A percentile compares a stretch with the other conserved stretches of the same genome.
These are phyloP conservation scores for Ivindomyrus marchei DNA, from an alignment of 2,113 vertebrate species.

Conservation along the genomic window DNA sequence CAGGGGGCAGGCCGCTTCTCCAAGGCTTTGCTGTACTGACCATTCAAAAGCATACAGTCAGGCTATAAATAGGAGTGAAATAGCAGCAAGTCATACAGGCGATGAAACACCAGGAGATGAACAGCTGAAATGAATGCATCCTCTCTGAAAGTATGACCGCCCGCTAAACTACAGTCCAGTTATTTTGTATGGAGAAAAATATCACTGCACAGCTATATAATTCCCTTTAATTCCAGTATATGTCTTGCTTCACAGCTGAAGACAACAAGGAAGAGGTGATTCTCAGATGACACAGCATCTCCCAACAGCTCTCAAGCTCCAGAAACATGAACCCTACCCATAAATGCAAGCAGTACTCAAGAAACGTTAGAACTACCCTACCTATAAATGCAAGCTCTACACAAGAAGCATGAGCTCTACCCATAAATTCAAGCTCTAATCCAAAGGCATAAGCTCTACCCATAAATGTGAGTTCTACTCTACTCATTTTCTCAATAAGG, in stretches of 20 bases:
- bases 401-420: neutral
- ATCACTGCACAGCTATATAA: neutral
- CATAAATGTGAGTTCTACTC: neutral
- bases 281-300: neutral
- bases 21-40: neutral
- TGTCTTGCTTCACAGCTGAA: neutral
- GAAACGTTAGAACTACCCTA: neutral
- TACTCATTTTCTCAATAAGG: neutral
- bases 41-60: neutral
- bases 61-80: neutral
- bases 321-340: neutral
- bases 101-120: neutral
- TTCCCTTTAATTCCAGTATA: neutral
- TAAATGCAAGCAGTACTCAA: neutral
- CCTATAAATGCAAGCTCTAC: neutral
- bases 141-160: neutral
- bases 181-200: neutral
- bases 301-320: slow-evolving; percentile 9
- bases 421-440: neutral
- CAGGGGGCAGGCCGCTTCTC: neutral
- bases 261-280: neutral
- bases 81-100: neutral
- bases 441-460: neutral
- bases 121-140: neutral
- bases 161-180: neutral